Base-by-base conservation (phyloP, 2,797 vertebrate species). In the Gambelia wislizenii region DNA sequence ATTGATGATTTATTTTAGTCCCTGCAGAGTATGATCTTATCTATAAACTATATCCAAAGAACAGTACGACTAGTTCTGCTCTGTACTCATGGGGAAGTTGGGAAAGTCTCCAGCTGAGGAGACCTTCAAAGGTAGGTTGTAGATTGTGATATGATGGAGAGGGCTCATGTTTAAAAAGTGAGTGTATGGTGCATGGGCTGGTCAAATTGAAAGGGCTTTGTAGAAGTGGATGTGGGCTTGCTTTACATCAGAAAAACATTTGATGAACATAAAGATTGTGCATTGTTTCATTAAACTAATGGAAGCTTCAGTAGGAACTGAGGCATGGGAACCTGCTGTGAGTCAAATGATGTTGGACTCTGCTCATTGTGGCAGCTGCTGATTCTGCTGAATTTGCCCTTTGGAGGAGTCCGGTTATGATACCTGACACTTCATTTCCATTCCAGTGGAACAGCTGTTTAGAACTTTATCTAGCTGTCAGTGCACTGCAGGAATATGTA, bases 371-470 rank as follows among this genome's bases (percentile, higher is more conserved):
- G 80, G 25, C 44, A 88, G 80, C 79, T 83, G 87, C 54, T 83
- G 80, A 33, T 76, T 36, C 70, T 49, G 79, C 87, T 83, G 80
- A 88, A 75, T 76, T 83, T 49, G 56, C 33, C 44, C 56, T 88
- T 83, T 47, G 20, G n/a, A 76, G 33, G 70, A 72, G 33, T 67
- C 75, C n/a, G 85, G 75, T 49, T 76, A 49, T 86, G 85, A 78
- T 16, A 49, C 74, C 78, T 77, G 75, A 67, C 75, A 86, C 61
- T 36, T 56, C 49, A 52, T 91, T 91, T 81, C 33, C 47, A 36
- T 64, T 39, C 61, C 75, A 86, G 85, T 76, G 75, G 36, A 89
- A 80, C 39, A 90, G 74, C 88, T 86, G 42, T 2, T 59, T 42
- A 39, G 74, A 27, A 56, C 9, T 10, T 85, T 52, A 22, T 85